Evolutionary conservation across 2,113 vertebrate genomes (phyloP).

Genomic region (Sceloporus undulatus): DNA sequence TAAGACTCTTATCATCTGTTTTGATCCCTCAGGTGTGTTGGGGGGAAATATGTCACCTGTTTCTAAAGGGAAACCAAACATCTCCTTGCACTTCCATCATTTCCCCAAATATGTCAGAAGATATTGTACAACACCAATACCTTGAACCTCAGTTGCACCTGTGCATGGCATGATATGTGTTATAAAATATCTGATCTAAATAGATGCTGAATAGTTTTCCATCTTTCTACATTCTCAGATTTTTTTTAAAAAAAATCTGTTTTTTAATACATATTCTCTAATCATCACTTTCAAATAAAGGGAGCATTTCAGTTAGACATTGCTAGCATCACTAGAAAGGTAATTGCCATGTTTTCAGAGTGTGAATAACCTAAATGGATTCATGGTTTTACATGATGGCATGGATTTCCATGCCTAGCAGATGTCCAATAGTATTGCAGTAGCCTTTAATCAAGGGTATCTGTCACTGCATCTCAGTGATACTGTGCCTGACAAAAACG

Average conservation of each 20-base stretch:
- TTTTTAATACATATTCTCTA: not conserved
- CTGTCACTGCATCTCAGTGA: slow-evolving; percentile 25
- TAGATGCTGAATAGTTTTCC: not conserved
- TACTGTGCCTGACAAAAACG: slow-evolving; percentile 47
- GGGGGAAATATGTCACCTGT: not conserved
- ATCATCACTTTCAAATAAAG: not conserved
- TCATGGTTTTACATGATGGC: slow-evolving; percentile 13
- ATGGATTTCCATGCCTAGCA: slow-evolving; percentile 18
- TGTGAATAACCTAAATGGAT: slow-evolving; percentile 10
- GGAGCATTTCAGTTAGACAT: not conserved
- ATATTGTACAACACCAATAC: no score
- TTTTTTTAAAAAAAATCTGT: not conserved
- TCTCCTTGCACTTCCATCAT: not conserved
- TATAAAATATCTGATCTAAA: not conserved
- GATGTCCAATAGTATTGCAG: slow-evolving; percentile 34
- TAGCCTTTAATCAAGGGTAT: slow-evolving; percentile 23
- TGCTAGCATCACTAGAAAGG: not conserved
- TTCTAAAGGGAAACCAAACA: not conserved
- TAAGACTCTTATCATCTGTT: no score
- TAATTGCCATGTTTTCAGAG: not conserved
- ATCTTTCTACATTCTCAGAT: not conserved
- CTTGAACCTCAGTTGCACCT: not conserved
- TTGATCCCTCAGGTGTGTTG: not conserved
- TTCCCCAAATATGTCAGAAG: not conserved
- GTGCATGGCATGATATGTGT: not conserved